phyloP scores from a whole-genome alignment of 2,888 invertebrate species.

The Agriopis aurantiaria region DNA sequence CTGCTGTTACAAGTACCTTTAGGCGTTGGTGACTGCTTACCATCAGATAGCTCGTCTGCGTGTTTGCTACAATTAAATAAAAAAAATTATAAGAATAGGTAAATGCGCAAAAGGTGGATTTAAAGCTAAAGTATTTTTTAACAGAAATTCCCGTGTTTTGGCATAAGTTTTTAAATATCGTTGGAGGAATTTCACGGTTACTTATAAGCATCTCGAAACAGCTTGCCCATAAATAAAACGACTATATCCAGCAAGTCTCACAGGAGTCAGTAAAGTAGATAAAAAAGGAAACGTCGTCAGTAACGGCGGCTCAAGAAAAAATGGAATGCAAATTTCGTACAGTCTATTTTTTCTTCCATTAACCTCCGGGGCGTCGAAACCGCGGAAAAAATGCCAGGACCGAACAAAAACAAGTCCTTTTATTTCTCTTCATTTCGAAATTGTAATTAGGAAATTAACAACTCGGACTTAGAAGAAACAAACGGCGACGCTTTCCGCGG shows the following conservation, averaged over 20 bases:
- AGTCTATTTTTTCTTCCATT: slow-evolving; percentile 84
- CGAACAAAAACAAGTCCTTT: slow-evolving; percentile 75
- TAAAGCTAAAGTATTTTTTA: too few relatives aligned
- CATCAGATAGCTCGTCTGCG: too few relatives aligned
- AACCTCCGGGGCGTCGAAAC: slow-evolving; percentile 70
- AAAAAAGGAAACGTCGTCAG: slow-evolving; percentile 20
- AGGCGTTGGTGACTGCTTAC: too few relatives aligned
- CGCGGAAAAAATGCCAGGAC: slow-evolving; percentile 68
- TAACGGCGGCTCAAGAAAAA: slow-evolving; percentile 63
- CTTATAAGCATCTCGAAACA: slow-evolving; percentile 19
- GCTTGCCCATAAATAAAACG: slow-evolving; percentile 30
- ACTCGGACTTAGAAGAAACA: slow-evolving; percentile 75
- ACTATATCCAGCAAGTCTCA: slow-evolving; percentile 16
- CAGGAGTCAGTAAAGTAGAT: slow-evolving; percentile 18
- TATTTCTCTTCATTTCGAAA: slow-evolving; percentile 65
- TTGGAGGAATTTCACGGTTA: slow-evolving; percentile 2
- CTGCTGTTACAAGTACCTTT: too few relatives aligned
- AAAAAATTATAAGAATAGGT: too few relatives aligned
- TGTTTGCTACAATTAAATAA: too few relatives aligned
- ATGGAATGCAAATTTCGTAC: slow-evolving; percentile 85
- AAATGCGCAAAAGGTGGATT: too few relatives aligned
- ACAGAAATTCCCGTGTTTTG: too few relatives aligned
- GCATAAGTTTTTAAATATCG: background rate
- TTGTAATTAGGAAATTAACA: slow-evolving; percentile 85
- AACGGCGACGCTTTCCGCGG: slow-evolving; percentile 72